phyloP scores from a whole-genome alignment of 2,797 vertebrate genomes.

The Heteromormyrus szaboi region DNA sequence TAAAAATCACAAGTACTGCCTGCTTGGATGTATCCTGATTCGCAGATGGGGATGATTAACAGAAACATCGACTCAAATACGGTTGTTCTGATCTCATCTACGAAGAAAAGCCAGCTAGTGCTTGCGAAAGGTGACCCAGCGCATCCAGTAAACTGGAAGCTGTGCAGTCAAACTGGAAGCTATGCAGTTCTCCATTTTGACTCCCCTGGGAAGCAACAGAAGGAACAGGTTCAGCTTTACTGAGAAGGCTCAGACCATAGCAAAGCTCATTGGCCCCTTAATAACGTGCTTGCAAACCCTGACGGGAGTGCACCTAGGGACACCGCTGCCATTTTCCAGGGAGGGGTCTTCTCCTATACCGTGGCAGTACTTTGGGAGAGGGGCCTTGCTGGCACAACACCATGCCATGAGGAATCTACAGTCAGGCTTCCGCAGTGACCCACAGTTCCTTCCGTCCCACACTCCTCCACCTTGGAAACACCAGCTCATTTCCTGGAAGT shows the following conservation, averaged over 20 bases:
- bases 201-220: neutral
- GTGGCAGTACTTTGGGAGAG: neutral
- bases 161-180: neutral
- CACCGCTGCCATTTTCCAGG: neutral
- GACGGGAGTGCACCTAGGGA: neutral
- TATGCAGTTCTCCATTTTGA: neutral
- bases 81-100: neutral
- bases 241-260: neutral
- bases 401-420: neutral
- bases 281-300: neutral
- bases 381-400: neutral
- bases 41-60: neutral
- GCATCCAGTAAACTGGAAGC: neutral
- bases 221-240: neutral
- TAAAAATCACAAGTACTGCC: neutral
- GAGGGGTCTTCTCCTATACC: neutral
- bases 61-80: neutral
- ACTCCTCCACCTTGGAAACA: conserved; percentile 7
- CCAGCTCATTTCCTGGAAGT: neutral
- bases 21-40: neutral
- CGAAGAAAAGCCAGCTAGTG: neutral
- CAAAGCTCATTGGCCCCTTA: neutral
- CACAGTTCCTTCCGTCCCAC: neutral
- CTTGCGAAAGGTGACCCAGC: neutral
- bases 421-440: neutral